Evolutionary conservation across 2,888 invertebrate genomes (phyloP), one percentile per base, ranked within the genome.

Genomic region (Brachyopa scutellaris): DNA sequence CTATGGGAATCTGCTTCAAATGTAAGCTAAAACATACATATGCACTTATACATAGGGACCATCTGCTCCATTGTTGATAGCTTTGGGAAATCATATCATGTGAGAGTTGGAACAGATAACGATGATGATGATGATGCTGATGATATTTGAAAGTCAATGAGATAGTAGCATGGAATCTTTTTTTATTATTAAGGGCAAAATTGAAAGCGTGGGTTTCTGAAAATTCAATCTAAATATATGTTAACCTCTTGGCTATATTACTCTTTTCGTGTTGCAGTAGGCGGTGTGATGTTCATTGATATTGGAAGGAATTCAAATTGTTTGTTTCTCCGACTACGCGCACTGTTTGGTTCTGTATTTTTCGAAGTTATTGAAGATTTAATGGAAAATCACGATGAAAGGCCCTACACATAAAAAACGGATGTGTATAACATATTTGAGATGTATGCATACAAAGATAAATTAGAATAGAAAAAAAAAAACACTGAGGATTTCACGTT

Each of bases 71-170:
- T 62, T 62, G 62, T 49, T 49, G 21, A 62, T 62, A 38, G 19
- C 62, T 33, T 42, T 19, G 42, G 15, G 36, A 66, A 38, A 26
- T 38, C 17, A 49, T 49, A 23, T 49, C 47, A 7, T 64, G 36
- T 26, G 36, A 21, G 26, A 11, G 33, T 45, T 21, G 17, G 3
- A 26, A 26, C 19, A n/a, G 6, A 15, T 31, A 5, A 31, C 11
- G 2, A 26, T 49, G 64, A 11, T 51, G 53, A n/a, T 19, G 26
- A 45, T 53, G 38, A 31, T 42, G n/a, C 15, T 26, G 11, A 53
- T 21, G 21, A 55, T 55, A 21, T 23, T 49, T 13, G 59, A 49
- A 70, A 70, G 59, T 70, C 64, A 51, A 40, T 51, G 23, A 21
- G 69, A 17, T 19, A 15, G 38, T 19, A 9, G 26, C 36, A 40